phyloP scores from a whole-genome alignment of 2,888 invertebrate genomes.

The Tenodera sinensis region DNA sequence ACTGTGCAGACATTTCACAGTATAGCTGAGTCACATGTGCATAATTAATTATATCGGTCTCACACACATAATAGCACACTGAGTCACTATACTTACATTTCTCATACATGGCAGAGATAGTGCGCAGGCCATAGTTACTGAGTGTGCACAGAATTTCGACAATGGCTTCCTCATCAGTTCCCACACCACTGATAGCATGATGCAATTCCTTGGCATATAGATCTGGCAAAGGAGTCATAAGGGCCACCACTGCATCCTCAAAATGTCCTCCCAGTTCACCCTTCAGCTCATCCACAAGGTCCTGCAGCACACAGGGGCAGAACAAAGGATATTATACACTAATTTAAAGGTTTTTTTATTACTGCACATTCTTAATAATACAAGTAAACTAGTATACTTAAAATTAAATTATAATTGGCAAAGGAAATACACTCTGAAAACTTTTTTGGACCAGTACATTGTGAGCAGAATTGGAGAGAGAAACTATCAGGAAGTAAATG shows the following conservation, averaged over 20 bases:
- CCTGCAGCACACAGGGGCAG: conserved; percentile 36
- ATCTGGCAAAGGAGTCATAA: conserved; percentile 48
- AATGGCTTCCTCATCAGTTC: conserved; percentile 47
- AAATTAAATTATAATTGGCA: no score
- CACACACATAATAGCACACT: no score
- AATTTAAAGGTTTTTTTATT: no score
- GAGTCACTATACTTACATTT: conserved; percentile 38
- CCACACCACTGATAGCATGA: conserved; percentile 49
- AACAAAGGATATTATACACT: not conserved
- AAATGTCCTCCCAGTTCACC: conserved; percentile 51
- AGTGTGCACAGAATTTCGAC: conserved; percentile 51
- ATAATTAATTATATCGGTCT: no score
- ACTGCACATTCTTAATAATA: no score
- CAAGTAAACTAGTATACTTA: no score
- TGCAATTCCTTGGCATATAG: conserved; percentile 50
- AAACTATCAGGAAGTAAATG: no score
- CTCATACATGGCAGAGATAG: conserved; percentile 41
- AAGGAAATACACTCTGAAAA: no score
- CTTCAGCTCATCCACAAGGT: conserved; percentile 45
- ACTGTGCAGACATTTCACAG: no score
- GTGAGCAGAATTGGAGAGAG: no score
- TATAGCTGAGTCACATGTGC: no score
- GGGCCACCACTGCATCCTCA: conserved; percentile 48
- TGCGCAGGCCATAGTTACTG: conserved; percentile 46
- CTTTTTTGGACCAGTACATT: no score